Conservation (phyloP, 2,113 vertebrate species). For the Albula glossodonta region DNA sequence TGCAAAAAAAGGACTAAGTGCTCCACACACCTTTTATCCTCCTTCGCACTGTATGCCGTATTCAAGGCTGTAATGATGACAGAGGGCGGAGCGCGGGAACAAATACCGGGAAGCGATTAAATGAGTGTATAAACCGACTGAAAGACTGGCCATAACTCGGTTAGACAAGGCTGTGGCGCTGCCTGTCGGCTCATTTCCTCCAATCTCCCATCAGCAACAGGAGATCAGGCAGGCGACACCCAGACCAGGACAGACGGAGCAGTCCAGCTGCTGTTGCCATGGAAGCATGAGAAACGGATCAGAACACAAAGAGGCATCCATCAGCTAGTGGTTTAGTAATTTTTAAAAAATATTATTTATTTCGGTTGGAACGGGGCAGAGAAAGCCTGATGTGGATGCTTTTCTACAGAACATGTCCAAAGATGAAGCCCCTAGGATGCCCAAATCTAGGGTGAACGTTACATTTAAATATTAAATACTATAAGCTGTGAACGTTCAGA, state of each 20-base stretch:
- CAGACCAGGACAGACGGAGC: slow-evolving; percentile 50
- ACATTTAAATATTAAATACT: neutral
- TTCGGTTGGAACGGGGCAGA: neutral
- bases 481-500: neutral
- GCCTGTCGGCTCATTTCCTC: slow-evolving; percentile 64
- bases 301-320: neutral
- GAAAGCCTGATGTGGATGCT: too few relatives aligned
- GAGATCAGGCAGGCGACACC: slow-evolving; percentile 56
- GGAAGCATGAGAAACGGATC: slow-evolving; percentile 11
- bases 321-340: neutral
- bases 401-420: too few relatives aligned
- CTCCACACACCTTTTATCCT: neutral
- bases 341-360: neutral
- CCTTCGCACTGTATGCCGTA: neutral
- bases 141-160: slow-evolving; percentile 64
- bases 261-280: slow-evolving; percentile 23
- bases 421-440: too few relatives aligned
- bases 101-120: slow-evolving; percentile 63
- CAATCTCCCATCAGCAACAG: slow-evolving; percentile 56
- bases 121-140: slow-evolving; percentile 58
- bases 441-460: too few relatives aligned
- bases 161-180: slow-evolving; percentile 67
- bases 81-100: slow-evolving; percentile 39
- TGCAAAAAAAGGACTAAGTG: neutral
- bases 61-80: slow-evolving; percentile 53